phyloP scores from a whole-genome alignment of 2,888 invertebrate genomes.

The Macrophya annulata region DNA sequence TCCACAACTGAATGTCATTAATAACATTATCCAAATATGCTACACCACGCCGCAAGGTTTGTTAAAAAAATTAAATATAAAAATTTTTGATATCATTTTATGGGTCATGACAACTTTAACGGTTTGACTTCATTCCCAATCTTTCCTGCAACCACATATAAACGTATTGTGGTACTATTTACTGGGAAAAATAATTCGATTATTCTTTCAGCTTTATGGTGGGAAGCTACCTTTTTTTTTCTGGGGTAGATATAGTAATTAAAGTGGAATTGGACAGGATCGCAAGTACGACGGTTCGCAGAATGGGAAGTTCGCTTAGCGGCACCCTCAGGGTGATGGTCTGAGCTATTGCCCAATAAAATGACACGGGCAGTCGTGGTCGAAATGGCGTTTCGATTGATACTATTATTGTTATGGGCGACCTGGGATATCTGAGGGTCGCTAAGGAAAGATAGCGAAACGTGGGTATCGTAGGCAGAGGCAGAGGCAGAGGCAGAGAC shows the following conservation, averaged over 20 bases:
- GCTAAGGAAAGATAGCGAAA: conserved; percentile 46
- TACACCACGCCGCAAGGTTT: background rate
- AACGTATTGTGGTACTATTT: background rate
- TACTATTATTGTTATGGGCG: conserved; percentile 75
- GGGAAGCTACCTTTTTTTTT: background rate
- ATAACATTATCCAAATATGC: background rate
- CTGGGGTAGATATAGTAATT: conserved; percentile 59
- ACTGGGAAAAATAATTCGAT: background rate
- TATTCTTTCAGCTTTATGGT: background rate
- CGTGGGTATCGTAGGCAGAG: conserved; percentile 5
- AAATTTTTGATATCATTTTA: background rate
- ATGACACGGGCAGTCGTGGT: conserved; percentile 75
- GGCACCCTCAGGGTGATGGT: conserved; percentile 67
- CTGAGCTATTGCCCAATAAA: conserved; percentile 78
- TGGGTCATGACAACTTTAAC: background rate
- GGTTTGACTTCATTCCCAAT: background rate
- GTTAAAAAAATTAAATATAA: background rate
- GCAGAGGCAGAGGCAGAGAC: background rate
- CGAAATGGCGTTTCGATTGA: conserved; percentile 74
- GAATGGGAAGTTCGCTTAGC: background rate
- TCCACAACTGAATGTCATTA: background rate
- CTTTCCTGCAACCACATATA: background rate
- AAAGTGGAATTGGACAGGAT: conserved; percentile 49
- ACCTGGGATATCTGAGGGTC: conserved; percentile 52
- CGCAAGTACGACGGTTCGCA: conserved; percentile 5